These are phyloP conservation scores for Chrysopa pallens DNA, from an alignment of 1,140 invertebrate species.

Conservation along the genomic window DNA sequence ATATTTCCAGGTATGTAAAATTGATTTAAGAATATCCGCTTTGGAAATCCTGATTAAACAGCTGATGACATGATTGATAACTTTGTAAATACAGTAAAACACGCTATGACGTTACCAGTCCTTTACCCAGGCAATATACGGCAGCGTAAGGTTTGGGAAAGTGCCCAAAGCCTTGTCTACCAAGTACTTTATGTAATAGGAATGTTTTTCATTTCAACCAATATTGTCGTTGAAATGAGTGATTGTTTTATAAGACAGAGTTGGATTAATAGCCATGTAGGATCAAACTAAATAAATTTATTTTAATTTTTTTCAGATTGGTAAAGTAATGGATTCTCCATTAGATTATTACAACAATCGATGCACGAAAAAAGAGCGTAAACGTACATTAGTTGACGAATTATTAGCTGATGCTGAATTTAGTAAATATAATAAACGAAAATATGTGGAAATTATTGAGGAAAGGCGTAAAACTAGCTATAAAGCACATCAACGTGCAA, in stretches of 20 bases:
- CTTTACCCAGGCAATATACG: too few relatives aligned
- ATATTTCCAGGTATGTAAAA: slow-evolving; percentile 61
- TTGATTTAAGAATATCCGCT: slow-evolving; percentile 1
- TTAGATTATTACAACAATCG: slow-evolving; percentile 56
- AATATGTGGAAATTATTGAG: slow-evolving; percentile 61
- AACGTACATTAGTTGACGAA: slow-evolving; percentile 81
- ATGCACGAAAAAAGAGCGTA: slow-evolving; percentile 70
- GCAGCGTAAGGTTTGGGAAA: too few relatives aligned
- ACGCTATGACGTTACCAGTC: too few relatives aligned
- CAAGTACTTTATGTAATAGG: too few relatives aligned
- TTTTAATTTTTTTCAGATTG: slow-evolving; percentile 34
- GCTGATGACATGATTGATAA: too few relatives aligned
- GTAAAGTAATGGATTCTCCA: slow-evolving; percentile 52
- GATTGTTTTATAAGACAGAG: too few relatives aligned
- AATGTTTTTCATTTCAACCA: too few relatives aligned
- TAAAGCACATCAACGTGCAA: slow-evolving; percentile 32
- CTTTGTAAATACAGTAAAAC: too few relatives aligned
- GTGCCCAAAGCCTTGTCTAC: too few relatives aligned
- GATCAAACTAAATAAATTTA: too few relatives aligned
- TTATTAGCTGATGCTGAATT: slow-evolving; percentile 76
- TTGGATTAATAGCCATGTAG: too few relatives aligned
- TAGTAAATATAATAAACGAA: slow-evolving; percentile 67
- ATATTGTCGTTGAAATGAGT: too few relatives aligned
- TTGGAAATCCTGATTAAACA: background rate
- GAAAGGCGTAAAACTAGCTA: slow-evolving; percentile 42